phyloP scores from a whole-genome alignment of 2,888 invertebrate genomes.

The Agrochola lota region DNA sequence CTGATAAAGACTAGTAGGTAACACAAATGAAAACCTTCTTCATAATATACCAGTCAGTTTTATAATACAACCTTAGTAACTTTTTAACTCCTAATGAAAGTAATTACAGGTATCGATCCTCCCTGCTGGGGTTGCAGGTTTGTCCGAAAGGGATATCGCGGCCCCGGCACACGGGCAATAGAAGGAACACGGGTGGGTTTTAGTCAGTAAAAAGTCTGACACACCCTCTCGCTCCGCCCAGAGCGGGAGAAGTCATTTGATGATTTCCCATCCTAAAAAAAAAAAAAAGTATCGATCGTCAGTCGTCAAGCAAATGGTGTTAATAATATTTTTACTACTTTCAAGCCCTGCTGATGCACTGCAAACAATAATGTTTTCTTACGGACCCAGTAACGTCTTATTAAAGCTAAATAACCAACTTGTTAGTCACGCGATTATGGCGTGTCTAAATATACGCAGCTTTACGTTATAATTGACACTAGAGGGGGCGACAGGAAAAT shows the following conservation, averaged over 20 bases:
- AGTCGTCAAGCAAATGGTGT: constrained; percentile 23
- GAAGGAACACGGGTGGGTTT: too few relatives aligned
- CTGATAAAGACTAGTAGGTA: too few relatives aligned
- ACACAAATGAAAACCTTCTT: neutral
- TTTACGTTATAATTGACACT: constrained; percentile 57
- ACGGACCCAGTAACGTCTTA: constrained; percentile 34
- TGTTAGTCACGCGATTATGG: constrained; percentile 57
- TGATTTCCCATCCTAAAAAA: too few relatives aligned
- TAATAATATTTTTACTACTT: constrained; percentile 48
- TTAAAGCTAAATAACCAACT: constrained; percentile 49
- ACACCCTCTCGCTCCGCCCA: too few relatives aligned
- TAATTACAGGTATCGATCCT: constrained; percentile 43
- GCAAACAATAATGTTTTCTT: constrained; percentile 55
- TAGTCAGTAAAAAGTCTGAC: too few relatives aligned
- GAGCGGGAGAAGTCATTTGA: too few relatives aligned
- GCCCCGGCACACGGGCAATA: too few relatives aligned
- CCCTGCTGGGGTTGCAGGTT: too few relatives aligned
- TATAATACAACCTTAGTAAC: neutral
- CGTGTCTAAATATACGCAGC: constrained; percentile 52
- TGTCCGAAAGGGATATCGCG: too few relatives aligned
- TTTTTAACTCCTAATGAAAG: constrained; percentile 25
- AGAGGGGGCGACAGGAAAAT: neutral
- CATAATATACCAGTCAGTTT: neutral
- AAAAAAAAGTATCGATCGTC: constrained; percentile 34
- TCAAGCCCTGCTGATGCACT: constrained; percentile 21